Base-by-base conservation (phyloP, 1,140 invertebrate genomes). In the Platorchestia sp. region DNA sequence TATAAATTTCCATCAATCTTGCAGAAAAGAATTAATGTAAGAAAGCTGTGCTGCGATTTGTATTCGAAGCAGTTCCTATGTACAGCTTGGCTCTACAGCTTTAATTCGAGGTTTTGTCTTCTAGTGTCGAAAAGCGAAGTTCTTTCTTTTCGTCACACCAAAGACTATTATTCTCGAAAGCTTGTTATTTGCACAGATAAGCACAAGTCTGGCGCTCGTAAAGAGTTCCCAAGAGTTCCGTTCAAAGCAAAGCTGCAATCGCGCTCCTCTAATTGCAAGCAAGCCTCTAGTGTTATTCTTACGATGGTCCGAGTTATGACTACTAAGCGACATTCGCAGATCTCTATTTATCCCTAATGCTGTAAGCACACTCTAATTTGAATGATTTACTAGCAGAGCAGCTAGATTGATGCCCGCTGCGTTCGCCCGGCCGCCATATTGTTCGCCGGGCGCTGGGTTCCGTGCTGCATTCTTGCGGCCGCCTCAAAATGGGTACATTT, bases 301-400 rank as follows among this genome's bases (percentile, higher is more conserved):
- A 93, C 91, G 91, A 47, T 44, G 45, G 45, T 5, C 7, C 41
- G 44, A 93, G 91, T 93, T 93, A 93, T 93, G 91, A 93, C 91
- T 93, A 45, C 91, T 93, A 93, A 93, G 45, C 91, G 91, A 93
- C 91, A 93, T 93, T 93, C 36, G 19, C 91, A 47, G 44, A 47
- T 47, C 91, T 93, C 91, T 93, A 93, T 93, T 93, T 93, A 93
- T 93, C 45, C 91, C 91, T 93, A 93, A 93, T 93, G 91, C 91
- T 45, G 45, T 93, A 93, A 93, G 47, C 91, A 93, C 91, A 47
- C 91, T 44, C 91, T 93, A 93, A 93, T 93, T 93, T 93, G 36
- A 93, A 93, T 93, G 91, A 93, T 93, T 93, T 93, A 93, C 45
- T 42, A 93, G 91, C 43, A 10, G 43, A 16, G 43, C 43, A 47